phyloP scores from a whole-genome alignment of 1,140 invertebrate genomes.

The Sycophila sp. region DNA sequence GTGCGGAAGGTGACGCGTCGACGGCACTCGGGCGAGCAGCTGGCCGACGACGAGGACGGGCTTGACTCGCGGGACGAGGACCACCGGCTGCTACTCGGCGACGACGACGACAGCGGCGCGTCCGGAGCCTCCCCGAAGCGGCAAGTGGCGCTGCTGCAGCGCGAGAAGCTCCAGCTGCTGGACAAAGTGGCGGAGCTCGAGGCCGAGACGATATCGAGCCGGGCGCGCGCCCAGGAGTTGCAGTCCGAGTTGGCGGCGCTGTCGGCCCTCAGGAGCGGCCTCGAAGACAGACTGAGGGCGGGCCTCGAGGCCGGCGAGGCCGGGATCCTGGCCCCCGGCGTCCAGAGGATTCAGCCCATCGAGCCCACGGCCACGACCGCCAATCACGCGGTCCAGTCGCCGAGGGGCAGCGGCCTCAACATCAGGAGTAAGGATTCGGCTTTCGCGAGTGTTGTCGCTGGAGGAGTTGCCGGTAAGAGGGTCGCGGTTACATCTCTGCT shows the following conservation, averaged over 20 bases:
- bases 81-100: not conserved
- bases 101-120: slow-evolving; percentile 57
- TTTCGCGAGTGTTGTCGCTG: slow-evolving; percentile 50
- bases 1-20: slow-evolving; percentile 53
- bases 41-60: not conserved
- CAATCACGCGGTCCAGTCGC: slow-evolving; percentile 34
- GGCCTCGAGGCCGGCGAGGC: slow-evolving; percentile 56
- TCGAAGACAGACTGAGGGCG: slow-evolving; percentile 72
- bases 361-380: slow-evolving; percentile 34
- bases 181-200: slow-evolving; percentile 78
- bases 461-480: not conserved
- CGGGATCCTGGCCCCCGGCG: slow-evolving; percentile 44
- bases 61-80: not conserved
- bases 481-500: no score
- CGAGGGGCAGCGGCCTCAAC: slow-evolving; percentile 44
- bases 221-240: slow-evolving; percentile 72
- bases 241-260: slow-evolving; percentile 71
- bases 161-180: slow-evolving; percentile 77
- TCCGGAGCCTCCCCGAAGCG: no score
- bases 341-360: slow-evolving; percentile 52
- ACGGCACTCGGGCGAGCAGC: not conserved
- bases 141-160: slow-evolving; percentile 62
- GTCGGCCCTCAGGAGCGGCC: slow-evolving; percentile 69
- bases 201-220: slow-evolving; percentile 73
- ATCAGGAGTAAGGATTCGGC: slow-evolving; percentile 56